A percentile compares a stretch with the other conserved stretches of the same genome.
phyloP scores from a whole-genome alignment of 2,797 vertebrate species.

The Zalophus californianus region DNA sequence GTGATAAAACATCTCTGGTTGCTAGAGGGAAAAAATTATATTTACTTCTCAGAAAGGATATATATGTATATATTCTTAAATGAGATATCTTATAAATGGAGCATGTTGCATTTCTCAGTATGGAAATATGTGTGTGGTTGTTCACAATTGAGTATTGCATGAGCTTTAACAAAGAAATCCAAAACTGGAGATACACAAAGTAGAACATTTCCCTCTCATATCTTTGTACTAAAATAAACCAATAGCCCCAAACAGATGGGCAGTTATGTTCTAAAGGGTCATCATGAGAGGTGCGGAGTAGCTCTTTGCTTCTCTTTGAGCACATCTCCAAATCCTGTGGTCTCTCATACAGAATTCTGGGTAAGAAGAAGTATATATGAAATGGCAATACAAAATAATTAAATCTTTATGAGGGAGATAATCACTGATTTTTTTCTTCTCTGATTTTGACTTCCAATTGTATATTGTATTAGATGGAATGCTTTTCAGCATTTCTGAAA shows the following conservation, averaged over 20 bases:
- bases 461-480: background rate
- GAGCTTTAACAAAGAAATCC: background rate
- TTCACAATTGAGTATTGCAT: background rate
- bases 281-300: accelerated
- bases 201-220: background rate
- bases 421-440: background rate
- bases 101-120: background rate
- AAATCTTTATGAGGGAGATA: background rate
- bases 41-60: background rate
- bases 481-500: background rate
- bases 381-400: background rate
- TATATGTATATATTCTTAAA: background rate
- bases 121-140: background rate
- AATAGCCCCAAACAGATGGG: accelerated
- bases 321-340: background rate
- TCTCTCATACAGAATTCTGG: background rate
- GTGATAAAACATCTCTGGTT: background rate
- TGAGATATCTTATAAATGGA: background rate
- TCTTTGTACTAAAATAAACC: background rate
- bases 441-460: background rate
- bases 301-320: background rate
- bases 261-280: background rate
- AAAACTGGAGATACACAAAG: background rate
- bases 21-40: background rate
- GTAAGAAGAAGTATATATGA: background rate